Evolutionary conservation across 2,888 invertebrate genomes (phyloP), one percentile per base, ranked within the genome.

Genomic region (Diarsia mendica): DNA sequence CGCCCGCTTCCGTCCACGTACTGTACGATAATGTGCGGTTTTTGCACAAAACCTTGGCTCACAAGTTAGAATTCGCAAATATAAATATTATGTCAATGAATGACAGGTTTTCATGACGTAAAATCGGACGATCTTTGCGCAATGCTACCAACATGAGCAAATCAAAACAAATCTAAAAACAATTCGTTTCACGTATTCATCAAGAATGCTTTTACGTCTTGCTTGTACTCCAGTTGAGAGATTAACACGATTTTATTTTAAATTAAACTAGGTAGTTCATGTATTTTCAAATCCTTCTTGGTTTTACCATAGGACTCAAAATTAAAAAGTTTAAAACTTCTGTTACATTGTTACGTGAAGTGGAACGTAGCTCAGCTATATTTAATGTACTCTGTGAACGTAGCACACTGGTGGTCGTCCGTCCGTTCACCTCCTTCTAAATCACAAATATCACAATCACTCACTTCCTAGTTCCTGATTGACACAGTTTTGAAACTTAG

Each of bases 31-130:
- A 67, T 79, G 48, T 84, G 39, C 75, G 66, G 71, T 77, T 73
- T 79, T 75, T 73, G 65, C 69, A 66, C 70, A 73, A 82, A 81
- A 77, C 77, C 72, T 83, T 73, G 77, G 55, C 63, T 60, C 51
- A n/a, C 44, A 48, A 77, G 63, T 51, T 85, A 91, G 87, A 89
- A 85, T 85, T 87, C 75, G 89, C 88, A 89, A 92, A 90, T 72
- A 79, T 89, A 92, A 73, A 82, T 89, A 94, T n/a, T n/a, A n/a
- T n/a, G n/a, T n/a, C n/a, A 92, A 93, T 94, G 94, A 93, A 93
- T 92, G 92, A 90, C 93, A 93, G 70, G 6, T 72, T 75, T 67
- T 58, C 67, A 61, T 94, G 94, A 95, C 95, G 95, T 95, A 89
- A 93, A 92, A 95, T 95, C 95, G 92, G 85, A 89, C 92, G 94